These are phyloP conservation scores for Litoditis marina DNA, from an alignment of 2,888 invertebrate species.

Conservation along the genomic window DNA sequence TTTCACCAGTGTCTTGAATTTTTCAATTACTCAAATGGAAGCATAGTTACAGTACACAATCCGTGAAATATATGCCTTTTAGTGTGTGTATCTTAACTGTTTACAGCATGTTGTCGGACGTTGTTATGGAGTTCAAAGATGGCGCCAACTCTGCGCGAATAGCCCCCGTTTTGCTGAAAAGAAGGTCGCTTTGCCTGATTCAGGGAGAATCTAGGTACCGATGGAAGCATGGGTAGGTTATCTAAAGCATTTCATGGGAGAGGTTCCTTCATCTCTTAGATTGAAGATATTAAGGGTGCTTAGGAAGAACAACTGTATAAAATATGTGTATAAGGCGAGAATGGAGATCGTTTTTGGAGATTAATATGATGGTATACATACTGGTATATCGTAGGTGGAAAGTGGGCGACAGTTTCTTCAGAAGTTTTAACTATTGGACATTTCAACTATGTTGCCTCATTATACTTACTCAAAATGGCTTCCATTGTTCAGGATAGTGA, in stretches of 20 bases:
- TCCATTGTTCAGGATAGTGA: constrained; percentile 70
- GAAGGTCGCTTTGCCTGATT: constrained; percentile 79
- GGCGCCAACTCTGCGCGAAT: constrained; percentile 51
- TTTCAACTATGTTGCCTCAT: neutral
- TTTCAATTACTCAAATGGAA: constrained; percentile 66
- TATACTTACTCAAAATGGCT: too few species aligned
- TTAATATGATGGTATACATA: too few species aligned
- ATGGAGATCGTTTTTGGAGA: too few species aligned
- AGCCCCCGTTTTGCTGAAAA: constrained; percentile 76
- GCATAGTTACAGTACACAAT: neutral
- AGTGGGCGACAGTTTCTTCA: too few species aligned
- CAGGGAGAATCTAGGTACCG: constrained; percentile 81
- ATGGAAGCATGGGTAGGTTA: constrained; percentile 77
- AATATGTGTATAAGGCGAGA: too few species aligned
- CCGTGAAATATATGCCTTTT: too few species aligned
- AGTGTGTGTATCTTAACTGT: constrained; percentile 65
- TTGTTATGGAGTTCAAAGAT: constrained; percentile 58
- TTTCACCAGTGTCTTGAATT: constrained; percentile 26
- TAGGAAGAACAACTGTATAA: too few species aligned
- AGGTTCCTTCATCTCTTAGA: neutral
- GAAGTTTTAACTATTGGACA: neutral
- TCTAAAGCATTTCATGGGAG: neutral
- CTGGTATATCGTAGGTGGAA: too few species aligned
- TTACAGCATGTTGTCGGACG: constrained; percentile 44
- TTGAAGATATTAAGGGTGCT: neutral